A percentile compares a stretch with the other conserved stretches of the same genome.
Conservation (phyloP, 2,797 vertebrate genomes). For the Sciurus vulgaris region DNA sequence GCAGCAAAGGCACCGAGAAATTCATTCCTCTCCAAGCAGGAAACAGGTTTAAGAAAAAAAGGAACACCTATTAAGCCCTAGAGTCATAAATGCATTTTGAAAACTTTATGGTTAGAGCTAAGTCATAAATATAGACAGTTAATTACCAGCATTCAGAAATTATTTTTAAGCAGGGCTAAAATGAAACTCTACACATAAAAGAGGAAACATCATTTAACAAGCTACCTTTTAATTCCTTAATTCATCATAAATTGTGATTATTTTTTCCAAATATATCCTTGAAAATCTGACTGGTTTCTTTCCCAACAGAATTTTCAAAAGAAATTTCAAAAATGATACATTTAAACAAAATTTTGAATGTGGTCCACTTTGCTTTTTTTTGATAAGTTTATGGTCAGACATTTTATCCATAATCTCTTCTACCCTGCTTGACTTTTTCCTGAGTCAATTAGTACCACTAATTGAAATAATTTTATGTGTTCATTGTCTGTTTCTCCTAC, state of each 20-base stretch:
- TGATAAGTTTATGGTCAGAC: background rate
- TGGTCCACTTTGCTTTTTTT: background rate
- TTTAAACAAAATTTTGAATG: constrained; percentile 43
- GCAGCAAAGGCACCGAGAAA: background rate
- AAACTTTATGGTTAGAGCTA: constrained; percentile 51
- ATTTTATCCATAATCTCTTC: background rate
- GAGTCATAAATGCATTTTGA: constrained; percentile 50
- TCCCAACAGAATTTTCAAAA: constrained; percentile 10
- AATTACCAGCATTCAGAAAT: constrained; percentile 66
- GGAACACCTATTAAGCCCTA: constrained; percentile 12
- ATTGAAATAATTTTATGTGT: background rate
- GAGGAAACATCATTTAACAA: constrained; percentile 56
- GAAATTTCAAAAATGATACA: constrained; percentile 33
- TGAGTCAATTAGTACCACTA: background rate
- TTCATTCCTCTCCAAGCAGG: constrained; percentile 8
- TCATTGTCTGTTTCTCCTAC: background rate
- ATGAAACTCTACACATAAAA: constrained; percentile 59
- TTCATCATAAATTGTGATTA: constrained; percentile 39
- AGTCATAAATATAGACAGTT: constrained; percentile 45
- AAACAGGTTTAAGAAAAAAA: background rate
- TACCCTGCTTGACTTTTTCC: background rate
- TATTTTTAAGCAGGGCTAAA: constrained; percentile 60
- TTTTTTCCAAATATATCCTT: constrained; percentile 28
- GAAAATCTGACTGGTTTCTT: constrained; percentile 50
- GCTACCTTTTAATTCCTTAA: constrained; percentile 70